Evolutionary conservation across 1,140 invertebrate genomes (phyloP).

Genomic region (Leptinotarsa undecemlineata): DNA sequence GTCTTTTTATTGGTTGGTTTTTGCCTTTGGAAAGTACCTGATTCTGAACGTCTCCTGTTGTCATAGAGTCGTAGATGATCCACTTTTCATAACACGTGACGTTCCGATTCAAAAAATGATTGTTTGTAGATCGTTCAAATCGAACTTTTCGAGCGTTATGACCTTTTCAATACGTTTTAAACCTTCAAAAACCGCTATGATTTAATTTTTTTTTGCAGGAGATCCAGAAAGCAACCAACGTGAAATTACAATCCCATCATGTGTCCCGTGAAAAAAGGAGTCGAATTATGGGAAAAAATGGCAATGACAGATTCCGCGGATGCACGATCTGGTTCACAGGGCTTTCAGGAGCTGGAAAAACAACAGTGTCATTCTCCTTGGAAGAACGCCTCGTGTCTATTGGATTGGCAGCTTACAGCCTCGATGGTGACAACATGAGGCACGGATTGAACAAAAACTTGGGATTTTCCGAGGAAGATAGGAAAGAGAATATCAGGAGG

Average conservation of each 20-base stretch:
- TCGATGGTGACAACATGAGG: conserved; percentile 98
- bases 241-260: conserved; percentile 92
- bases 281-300: conserved; percentile 78
- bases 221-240: conserved; percentile 77
- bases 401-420: conserved; percentile 90
- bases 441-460: conserved; percentile 95
- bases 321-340: conserved; percentile 99
- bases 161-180: too few species aligned
- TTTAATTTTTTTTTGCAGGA: conserved; percentile 28
- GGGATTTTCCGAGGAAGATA: conserved; percentile 90
- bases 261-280: conserved; percentile 91
- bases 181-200: neutral
- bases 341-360: conserved; percentile 96
- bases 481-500: conserved; percentile 95
- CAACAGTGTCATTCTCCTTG: conserved; percentile 94
- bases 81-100: too few species aligned
- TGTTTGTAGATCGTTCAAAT: too few species aligned
- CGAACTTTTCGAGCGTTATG: too few species aligned
- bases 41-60: too few species aligned
- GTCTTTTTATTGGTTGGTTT: too few species aligned
- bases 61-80: too few species aligned
- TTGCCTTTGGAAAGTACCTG: too few species aligned
- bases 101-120: too few species aligned
- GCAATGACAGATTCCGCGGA: conserved; percentile 83
- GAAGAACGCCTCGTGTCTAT: conserved; percentile 87